A percentile compares a stretch with the other conserved stretches of the same genome.
Conservation (phyloP, 2,113 vertebrate genomes). For the Collichthys lucidus region DNA sequence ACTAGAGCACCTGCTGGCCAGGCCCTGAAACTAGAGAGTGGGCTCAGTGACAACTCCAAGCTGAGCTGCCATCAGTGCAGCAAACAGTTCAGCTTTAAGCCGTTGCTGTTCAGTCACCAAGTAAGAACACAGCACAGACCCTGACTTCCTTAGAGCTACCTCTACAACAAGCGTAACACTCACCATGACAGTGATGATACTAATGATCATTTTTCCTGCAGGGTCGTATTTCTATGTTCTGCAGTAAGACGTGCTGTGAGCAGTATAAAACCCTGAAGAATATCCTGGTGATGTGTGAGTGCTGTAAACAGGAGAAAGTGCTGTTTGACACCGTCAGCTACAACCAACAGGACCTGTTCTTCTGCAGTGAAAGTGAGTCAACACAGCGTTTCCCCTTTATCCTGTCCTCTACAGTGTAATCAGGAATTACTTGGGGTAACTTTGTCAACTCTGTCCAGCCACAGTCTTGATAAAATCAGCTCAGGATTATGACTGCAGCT, state of each 20-base stretch:
- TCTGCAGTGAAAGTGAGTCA: conserved; percentile 94
- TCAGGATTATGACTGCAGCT: not conserved
- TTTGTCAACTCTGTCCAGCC: not conserved
- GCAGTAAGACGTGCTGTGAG: conserved; percentile 91
- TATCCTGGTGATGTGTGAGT: conserved; percentile 88
- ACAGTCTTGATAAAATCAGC: not conserved
- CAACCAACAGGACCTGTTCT: conserved; percentile 87
- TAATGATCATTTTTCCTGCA: conserved; percentile 61
- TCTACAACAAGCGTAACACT: not conserved
- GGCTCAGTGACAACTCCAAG: conserved; percentile 64
- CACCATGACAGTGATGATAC: too few relatives aligned
- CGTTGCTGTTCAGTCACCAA: conserved; percentile 92
- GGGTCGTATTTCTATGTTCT: conserved; percentile 94
- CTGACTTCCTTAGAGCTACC: not conserved
- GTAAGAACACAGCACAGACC: conserved; percentile 73
- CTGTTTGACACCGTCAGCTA: conserved; percentile 90
- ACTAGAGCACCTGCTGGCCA: conserved; percentile 38
- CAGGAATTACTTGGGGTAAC: not conserved
- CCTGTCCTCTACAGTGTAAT: not conserved
- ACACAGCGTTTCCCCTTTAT: not conserved
- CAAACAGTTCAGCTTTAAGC: conserved; percentile 89
- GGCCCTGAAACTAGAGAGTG: conserved; percentile 37
- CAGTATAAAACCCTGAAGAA: conserved; percentile 92
- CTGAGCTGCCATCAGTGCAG: conserved; percentile 94
- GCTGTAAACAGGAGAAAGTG: conserved; percentile 93